phyloP scores from a whole-genome alignment of 2,888 invertebrate genomes.

The Troglohyphantes excavatus region DNA sequence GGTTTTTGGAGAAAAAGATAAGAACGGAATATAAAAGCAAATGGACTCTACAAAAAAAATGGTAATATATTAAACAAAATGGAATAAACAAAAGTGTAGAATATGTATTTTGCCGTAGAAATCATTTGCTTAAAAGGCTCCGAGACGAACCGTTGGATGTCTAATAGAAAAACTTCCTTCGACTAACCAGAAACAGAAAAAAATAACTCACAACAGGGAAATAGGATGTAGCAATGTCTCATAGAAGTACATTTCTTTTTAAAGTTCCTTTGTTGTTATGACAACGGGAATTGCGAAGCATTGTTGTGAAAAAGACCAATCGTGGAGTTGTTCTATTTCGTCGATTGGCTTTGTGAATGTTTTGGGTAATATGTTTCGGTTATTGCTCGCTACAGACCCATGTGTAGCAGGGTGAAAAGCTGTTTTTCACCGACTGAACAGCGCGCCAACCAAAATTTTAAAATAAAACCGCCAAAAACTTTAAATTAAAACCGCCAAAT shows the following conservation, averaged over 20 bases:
- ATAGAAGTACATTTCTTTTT: slow-evolving; percentile 18
- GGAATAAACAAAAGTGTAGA: slow-evolving; percentile 9
- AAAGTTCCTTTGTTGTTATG: not conserved
- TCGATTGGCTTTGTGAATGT: too few species aligned
- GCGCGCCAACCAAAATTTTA: too few species aligned
- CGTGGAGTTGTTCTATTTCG: too few species aligned
- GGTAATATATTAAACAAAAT: slow-evolving; percentile 25
- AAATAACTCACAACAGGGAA: not conserved
- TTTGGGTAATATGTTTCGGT: too few species aligned
- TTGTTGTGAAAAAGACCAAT: too few species aligned
- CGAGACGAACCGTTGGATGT: slow-evolving; percentile 16
- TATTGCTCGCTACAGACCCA: too few species aligned
- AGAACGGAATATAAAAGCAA: not conserved
- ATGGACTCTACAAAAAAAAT: slow-evolving; percentile 26
- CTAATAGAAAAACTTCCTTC: slow-evolving; percentile 52
- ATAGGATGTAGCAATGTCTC: slow-evolving; percentile 20
- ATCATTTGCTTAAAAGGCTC: slow-evolving; percentile 67
- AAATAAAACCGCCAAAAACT: too few species aligned
- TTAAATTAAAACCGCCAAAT: too few species aligned
- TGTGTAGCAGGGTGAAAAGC: too few species aligned
- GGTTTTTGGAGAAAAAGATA: slow-evolving; percentile 31
- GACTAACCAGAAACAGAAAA: slow-evolving; percentile 26
- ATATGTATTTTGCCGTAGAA: slow-evolving; percentile 37
- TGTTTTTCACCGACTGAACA: too few species aligned
- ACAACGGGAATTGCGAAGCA: too few species aligned